Percentiles rank a stretch among this genome's conserved stretches.
phyloP scores from a whole-genome alignment of 2,888 invertebrate species.

The Eupithecia insigniata region DNA sequence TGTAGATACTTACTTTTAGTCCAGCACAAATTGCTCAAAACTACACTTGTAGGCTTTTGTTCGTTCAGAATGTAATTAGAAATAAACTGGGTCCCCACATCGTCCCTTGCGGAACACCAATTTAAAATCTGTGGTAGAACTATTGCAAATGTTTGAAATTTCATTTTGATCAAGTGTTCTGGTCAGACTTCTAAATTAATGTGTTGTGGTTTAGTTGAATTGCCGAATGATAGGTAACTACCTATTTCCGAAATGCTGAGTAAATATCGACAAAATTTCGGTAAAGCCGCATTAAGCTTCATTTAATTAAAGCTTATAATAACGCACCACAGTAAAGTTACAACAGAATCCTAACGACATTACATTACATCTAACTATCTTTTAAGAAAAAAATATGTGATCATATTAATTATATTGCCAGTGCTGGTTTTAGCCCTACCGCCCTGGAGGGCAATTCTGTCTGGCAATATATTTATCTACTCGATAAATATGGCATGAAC shows the following conservation, averaged over 20 bases:
- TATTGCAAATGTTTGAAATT: constrained; percentile 22
- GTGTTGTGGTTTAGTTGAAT: background rate
- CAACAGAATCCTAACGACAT: background rate
- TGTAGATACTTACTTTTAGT: constrained; percentile 52
- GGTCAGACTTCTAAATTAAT: background rate
- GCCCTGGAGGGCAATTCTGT: too few species aligned
- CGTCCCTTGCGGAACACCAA: constrained; percentile 44
- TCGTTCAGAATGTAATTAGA: constrained; percentile 63
- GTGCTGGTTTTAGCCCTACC: too few species aligned
- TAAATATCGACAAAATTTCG: background rate
- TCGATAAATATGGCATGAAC: too few species aligned
- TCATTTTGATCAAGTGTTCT: constrained; percentile 25
- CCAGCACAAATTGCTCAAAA: constrained; percentile 61
- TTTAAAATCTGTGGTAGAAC: constrained; percentile 30
- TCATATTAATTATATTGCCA: too few species aligned
- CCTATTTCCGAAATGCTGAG: background rate
- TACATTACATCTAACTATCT: too few species aligned
- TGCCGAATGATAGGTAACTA: background rate
- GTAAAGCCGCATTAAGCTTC: background rate
- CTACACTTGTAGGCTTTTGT: constrained; percentile 57
- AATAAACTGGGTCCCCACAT: constrained; percentile 52
- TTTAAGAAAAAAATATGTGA: too few species aligned
- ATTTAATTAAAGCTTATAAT: background rate
- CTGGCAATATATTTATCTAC: too few species aligned
- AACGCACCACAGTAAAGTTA: background rate